These are phyloP conservation scores for Emmelina monodactyla DNA, from an alignment of 2,888 invertebrate genomes.

Conservation along the genomic window DNA sequence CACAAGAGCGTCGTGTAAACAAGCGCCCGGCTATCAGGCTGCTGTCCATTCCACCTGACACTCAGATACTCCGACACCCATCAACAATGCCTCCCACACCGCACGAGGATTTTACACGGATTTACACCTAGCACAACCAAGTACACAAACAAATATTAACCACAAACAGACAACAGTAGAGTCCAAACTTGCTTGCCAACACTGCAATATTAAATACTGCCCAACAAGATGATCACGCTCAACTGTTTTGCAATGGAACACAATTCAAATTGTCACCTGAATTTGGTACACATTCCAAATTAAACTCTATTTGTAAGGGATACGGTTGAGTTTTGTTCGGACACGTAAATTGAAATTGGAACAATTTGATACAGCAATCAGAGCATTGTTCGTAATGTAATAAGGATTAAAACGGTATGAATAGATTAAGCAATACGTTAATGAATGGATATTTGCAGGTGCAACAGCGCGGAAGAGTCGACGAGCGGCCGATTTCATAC, in stretches of 20 bases:
- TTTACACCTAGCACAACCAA: neutral
- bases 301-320: slow-evolving; percentile 20
- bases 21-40: neutral
- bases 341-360: neutral
- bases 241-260: slow-evolving; percentile 36
- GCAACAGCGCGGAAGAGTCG: slow-evolving; percentile 55
- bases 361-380: slow-evolving; percentile 14
- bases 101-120: neutral
- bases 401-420: neutral
- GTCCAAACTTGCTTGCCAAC: neutral
- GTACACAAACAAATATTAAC: neutral
- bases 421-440: slow-evolving; percentile 11
- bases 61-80: neutral
- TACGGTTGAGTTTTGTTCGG: slow-evolving; percentile 1
- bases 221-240: slow-evolving; percentile 37
- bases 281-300: slow-evolving; percentile 22
- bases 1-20: no score
- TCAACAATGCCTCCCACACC: neutral
- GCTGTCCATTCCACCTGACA: neutral
- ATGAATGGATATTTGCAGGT: slow-evolving; percentile 36
- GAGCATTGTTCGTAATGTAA: slow-evolving; percentile 17
- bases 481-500: slow-evolving; percentile 54
- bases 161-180: neutral
- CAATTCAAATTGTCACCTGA: slow-evolving; percentile 52
- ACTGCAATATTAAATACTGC: slow-evolving; percentile 16